These are phyloP conservation scores for Lepidonotus clava DNA, from an alignment of 2,888 invertebrate species.

Conservation along the genomic window DNA sequence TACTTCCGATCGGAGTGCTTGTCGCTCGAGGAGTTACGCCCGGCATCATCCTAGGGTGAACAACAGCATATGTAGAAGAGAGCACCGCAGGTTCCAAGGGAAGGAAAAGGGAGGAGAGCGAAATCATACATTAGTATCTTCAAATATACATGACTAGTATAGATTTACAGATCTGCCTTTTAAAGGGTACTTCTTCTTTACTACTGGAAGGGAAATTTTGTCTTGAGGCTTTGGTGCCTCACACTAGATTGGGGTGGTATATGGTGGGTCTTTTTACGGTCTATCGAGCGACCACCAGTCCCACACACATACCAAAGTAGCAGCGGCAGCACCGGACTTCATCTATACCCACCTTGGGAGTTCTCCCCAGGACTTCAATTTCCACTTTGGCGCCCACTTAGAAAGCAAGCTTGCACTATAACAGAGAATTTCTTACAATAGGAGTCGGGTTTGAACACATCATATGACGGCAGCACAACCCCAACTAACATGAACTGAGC, in stretches of 20 bases:
- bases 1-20: conserved; percentile 50
- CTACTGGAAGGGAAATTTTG: conserved; percentile 47
- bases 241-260: no score
- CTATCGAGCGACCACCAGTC: no score
- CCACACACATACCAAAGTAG: conserved; percentile 37
- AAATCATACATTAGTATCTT: conserved; percentile 50
- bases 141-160: conserved; percentile 1
- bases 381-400: conserved; percentile 48
- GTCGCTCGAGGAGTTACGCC: conserved; percentile 43
- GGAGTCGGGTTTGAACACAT: conserved; percentile 28
- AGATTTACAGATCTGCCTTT: neutral
- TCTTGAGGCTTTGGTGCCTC: neutral
- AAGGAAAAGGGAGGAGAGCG: conserved; percentile 32
- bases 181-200: conserved; percentile 37
- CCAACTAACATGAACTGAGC: neutral
- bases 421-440: conserved; percentile 48
- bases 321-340: neutral
- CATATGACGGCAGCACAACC: neutral
- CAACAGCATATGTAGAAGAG: conserved; percentile 51
- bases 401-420: conserved; percentile 52
- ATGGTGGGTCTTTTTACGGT: no score
- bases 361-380: conserved; percentile 33
- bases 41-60: conserved; percentile 52
- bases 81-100: conserved; percentile 45
- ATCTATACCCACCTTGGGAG: conserved; percentile 42